Evolutionary conservation across 2,888 invertebrate species (phyloP), one percentile per base, ranked within the genome.

Genomic region (Xanthorhoe designata): DNA sequence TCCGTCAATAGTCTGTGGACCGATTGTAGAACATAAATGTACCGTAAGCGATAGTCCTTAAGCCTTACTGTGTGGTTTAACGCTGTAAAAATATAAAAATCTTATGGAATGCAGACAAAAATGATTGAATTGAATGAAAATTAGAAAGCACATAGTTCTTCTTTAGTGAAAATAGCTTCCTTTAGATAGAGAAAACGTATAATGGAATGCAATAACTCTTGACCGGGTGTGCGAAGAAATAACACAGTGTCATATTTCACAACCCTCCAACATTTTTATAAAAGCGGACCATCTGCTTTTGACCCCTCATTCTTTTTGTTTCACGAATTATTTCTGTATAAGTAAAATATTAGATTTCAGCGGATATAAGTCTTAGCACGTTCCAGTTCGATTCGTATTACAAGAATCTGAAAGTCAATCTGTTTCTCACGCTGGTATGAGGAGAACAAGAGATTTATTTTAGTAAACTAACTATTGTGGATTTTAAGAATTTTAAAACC

Each of bases 141-240:
- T 85, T 86, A 89, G 88, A 91, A 91, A 90, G 91, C 91, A 89
- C 86, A 89, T 90, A 90, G 91, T 91, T 90, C 87, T 87, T 87
- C 87, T 87, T 90, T 88, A 87, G 92, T 88, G 91, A 87, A 92
- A 93, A 93, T 91, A 89, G 92, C 92, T 92, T 92, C 90, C 91
- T 91, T 89, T 90, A 92, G 91, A 92, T 92, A 92, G 91, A 92
- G 92, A 84, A 91, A 92, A 88, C 91, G 90, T 90, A 90, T 92
- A 92, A 93, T 93, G 91, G 92, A 93, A 92, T 93, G 92, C 93
- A 91, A 92, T 92, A 93, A 93, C 92, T 92, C 92, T 92, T 92
- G 93, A 92, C 92, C 93, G 92, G 93, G 91, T 93, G 93, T 90
- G 92, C 93, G 92, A 91, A 91, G 92, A 91, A 92, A 93, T 93